These are phyloP conservation scores for Buathra laborator DNA, from an alignment of 2,888 invertebrate genomes.

Conservation along the genomic window DNA sequence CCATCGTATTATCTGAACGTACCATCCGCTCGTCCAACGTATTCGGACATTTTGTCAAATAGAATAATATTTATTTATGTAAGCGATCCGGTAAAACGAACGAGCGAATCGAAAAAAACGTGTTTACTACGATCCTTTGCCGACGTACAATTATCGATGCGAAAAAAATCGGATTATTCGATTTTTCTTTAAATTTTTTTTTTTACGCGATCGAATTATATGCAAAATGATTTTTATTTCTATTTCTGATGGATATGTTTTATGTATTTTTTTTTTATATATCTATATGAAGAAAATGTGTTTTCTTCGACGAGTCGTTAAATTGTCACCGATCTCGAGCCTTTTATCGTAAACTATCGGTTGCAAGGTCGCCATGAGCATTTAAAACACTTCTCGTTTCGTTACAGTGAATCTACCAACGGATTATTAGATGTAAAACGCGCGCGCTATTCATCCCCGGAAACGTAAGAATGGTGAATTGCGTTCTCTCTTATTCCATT, in stretches of 20 bases:
- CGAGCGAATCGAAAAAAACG: too few species aligned
- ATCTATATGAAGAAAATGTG: too few species aligned
- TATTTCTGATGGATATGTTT: too few species aligned
- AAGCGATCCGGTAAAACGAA: too few species aligned
- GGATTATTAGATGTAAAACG: not conserved
- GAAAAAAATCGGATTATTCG: too few species aligned
- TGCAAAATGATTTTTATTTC: too few species aligned
- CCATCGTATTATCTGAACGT: not conserved
- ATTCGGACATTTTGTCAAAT: not conserved
- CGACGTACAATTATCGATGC: too few species aligned
- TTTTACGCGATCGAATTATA: too few species aligned
- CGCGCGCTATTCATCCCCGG: not conserved
- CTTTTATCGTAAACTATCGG: conserved; percentile 19
- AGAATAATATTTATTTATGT: not conserved
- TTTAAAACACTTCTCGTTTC: not conserved
- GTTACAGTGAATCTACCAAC: not conserved
- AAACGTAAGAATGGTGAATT: not conserved
- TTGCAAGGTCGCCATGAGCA: conserved; percentile 12
- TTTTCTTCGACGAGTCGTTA: not conserved
- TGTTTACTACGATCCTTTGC: too few species aligned
- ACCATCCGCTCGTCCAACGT: not conserved
- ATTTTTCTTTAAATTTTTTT: too few species aligned
- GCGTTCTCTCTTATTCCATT: not conserved
- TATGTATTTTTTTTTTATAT: too few species aligned
- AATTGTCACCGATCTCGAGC: not conserved